phyloP scores from a whole-genome alignment of 2,888 invertebrate species.

The Amphipoea oculea region DNA sequence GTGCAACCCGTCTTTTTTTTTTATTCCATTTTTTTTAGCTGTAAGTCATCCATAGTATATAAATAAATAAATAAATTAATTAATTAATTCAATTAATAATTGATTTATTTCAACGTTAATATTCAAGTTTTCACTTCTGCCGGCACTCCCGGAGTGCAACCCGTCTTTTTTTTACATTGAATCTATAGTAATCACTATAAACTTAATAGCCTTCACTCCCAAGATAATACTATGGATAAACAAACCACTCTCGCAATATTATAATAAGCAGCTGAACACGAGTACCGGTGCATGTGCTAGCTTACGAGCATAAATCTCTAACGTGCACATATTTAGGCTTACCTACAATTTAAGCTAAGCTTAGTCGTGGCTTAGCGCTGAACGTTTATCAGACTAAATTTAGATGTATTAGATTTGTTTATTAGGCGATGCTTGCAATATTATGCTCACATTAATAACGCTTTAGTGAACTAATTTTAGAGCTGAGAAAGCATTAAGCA shows the following conservation, averaged over 20 bases:
- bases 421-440: slow-evolving; percentile 24
- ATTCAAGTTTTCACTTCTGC: too few species aligned
- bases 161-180: background rate
- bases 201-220: background rate
- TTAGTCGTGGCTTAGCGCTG: slow-evolving; percentile 11
- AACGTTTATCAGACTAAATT: slow-evolving; percentile 12
- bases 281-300: background rate
- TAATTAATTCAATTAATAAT: too few species aligned
- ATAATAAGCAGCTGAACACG: background rate
- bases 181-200: background rate
- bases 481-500: background rate
- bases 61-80: too few species aligned
- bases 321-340: slow-evolving; percentile 5
- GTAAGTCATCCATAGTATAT: too few species aligned
- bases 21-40: too few species aligned
- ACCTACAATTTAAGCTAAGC: slow-evolving; percentile 19
- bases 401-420: slow-evolving; percentile 1
- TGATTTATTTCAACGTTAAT: too few species aligned
- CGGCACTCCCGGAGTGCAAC: too few species aligned
- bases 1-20: too few species aligned
- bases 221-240: background rate
- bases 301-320: slow-evolving; percentile 8
- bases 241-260: background rate
- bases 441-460: slow-evolving; percentile 21
- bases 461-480: slow-evolving; percentile 4